Conservation (phyloP, 2,888 invertebrate genomes). For the Steinernema scapterisci region DNA sequence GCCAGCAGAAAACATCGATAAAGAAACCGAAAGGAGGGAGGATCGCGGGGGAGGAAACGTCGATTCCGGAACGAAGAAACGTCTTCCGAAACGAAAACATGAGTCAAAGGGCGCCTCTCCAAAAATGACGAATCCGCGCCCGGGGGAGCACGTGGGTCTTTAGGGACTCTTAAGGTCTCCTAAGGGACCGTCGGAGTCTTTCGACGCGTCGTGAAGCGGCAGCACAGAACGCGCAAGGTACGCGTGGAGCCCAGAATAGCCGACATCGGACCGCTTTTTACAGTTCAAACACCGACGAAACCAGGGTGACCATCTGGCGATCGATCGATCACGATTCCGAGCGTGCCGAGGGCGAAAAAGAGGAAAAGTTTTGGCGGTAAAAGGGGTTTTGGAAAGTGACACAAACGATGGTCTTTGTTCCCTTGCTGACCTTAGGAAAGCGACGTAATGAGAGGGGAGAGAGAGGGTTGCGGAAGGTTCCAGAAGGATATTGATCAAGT, state of each 20-base stretch:
- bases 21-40: no score
- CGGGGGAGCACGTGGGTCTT: constrained; percentile 6
- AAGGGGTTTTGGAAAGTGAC: not conserved
- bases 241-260: not conserved
- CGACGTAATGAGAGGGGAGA: no score
- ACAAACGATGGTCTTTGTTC: no score
- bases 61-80: not conserved
- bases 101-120: not conserved
- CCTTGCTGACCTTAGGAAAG: no score
- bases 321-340: constrained; percentile 5
- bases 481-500: no score
- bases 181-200: not conserved
- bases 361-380: not conserved
- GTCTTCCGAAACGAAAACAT: not conserved
- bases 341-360: not conserved
- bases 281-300: constrained; percentile 17
- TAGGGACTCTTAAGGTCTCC: not conserved
- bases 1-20: no score
- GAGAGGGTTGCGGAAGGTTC: no score
- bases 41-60: no score
- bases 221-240: constrained; percentile 20
- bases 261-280: not conserved
- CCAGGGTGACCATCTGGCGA: not conserved
- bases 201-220: not conserved
- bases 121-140: not conserved